Evolutionary conservation across 2,888 invertebrate species (phyloP), one percentile per base, ranked within the genome.

Genomic region (Lycophotia porphyrea): DNA sequence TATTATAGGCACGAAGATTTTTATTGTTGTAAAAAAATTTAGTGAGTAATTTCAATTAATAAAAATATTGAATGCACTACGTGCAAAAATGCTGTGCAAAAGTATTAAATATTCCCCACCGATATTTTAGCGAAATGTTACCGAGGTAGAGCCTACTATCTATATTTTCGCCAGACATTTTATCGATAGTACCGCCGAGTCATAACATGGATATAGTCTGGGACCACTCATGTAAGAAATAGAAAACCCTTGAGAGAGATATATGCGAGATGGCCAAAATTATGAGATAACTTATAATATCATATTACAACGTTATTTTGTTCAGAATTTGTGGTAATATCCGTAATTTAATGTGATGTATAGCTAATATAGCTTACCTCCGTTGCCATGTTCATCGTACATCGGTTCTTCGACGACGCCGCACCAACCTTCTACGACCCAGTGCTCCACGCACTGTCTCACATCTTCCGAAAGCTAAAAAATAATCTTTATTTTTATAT

Each of bases 391-490:
- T 79, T 96, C 96, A 65, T 96, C 96, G 68, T 92, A 94, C 18
- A 94, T 84, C 60, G 96, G 96, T 84, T 96, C 95, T 81, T 96
- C 96, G 2, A 94, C 93, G 0, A 96, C 96, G 3, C 96, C 96
- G 80, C 96, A 96, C 96, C 96, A 96, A 11, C 96, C 96, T 63
- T 96, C 96, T 0, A 92, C 89, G 36, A 95, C 93, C 96, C 96
- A 96, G 60, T 92, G 94, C 63, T 96, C 96, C 58, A 97, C 94
- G 82, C 96, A 96, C 61, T 94, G 94, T 74, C 94, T 91, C 58
- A 96, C 96, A 76, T 97, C 97, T 86, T 96, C 96, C 5, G 96
- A 95, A 58, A 97, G 92, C 97, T 97, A 86, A 64, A 75, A 68
- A 69, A 73, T 34, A 44, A 42, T 4, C 31, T 63, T 78, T 78